phyloP scores from a whole-genome alignment of 2,113 vertebrate genomes.

The Orcinus orca region DNA sequence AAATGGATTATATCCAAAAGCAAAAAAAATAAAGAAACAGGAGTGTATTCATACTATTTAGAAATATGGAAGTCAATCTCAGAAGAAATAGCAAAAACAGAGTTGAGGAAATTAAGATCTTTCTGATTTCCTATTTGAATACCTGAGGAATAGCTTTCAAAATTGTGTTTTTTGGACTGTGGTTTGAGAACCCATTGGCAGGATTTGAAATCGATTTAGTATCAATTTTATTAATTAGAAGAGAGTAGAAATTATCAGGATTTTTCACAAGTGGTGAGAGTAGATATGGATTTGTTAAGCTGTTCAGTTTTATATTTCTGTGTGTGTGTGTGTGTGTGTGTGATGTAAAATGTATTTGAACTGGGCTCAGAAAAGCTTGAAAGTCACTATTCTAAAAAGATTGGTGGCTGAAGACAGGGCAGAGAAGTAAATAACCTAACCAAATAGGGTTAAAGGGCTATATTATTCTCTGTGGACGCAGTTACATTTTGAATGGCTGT shows the following conservation, averaged over 20 bases:
- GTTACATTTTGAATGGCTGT: constrained; percentile 28
- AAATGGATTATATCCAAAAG: not conserved
- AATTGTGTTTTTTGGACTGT: not conserved
- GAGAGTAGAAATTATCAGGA: not conserved
- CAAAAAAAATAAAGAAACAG: not conserved
- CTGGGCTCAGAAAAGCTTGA: constrained; percentile 2
- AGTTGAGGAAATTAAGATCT: not conserved
- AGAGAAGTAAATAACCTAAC: not conserved
- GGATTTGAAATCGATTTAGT: not conserved
- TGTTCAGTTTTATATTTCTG: not conserved
- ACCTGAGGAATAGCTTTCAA: constrained; percentile 1
- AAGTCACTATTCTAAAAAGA: not conserved
- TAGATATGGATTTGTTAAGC: constrained; percentile 21
- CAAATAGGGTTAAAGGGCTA: constrained; percentile 14
- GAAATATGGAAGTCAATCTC: constrained; percentile 27
- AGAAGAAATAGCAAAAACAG: not conserved
- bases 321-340: not conserved
- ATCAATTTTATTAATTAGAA: not conserved
- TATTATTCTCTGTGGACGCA: constrained; percentile 35
- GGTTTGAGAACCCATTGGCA: not conserved
- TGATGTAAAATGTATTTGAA: not conserved
- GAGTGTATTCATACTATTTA: not conserved
- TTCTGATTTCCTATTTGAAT: constrained; percentile 7
- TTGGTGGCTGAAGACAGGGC: not conserved
- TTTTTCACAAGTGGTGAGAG: not conserved